These are phyloP conservation scores for Saccopteryx leptura DNA, from an alignment of 2,113 vertebrate species.

Conservation along the genomic window DNA sequence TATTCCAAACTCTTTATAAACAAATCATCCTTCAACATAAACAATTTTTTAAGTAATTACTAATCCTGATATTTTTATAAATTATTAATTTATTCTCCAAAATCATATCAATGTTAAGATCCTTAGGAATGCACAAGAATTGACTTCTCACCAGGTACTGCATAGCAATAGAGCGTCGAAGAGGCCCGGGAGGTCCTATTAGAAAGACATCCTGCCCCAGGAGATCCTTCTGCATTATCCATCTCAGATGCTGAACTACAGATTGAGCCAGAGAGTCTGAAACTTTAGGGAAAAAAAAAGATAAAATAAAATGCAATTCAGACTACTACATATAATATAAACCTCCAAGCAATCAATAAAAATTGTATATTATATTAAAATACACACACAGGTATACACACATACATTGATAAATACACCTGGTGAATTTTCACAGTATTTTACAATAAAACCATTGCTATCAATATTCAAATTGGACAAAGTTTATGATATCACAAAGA, in stretches of 20 bases:
- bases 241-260: conserved; percentile 95
- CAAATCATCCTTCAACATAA: background rate
- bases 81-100: conserved; percentile 47
- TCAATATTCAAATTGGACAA: conserved; percentile 19
- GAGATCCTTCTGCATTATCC: conserved; percentile 99
- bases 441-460: conserved; percentile 59
- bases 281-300: conserved; percentile 88
- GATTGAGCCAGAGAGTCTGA: conserved; percentile 92
- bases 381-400: background rate
- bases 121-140: conserved; percentile 36
- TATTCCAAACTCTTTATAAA: conserved; percentile 23
- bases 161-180: conserved; percentile 98
- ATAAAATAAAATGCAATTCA: conserved; percentile 54
- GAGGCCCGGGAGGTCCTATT: conserved; percentile 97
- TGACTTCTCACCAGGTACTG: conserved; percentile 94
- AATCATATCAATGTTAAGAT: conserved; percentile 24
- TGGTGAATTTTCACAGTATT: conserved; percentile 4
- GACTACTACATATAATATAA: conserved; percentile 40
- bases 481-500: conserved; percentile 22
- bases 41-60: conserved; percentile 15
- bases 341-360: conserved; percentile 27
- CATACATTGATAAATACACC: background rate
- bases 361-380: conserved; percentile 14
- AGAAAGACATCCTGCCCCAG: conserved; percentile 98
- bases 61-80: conserved; percentile 5